phyloP scores from a whole-genome alignment of 2,888 invertebrate genomes.

The Spodoptera exigua region DNA sequence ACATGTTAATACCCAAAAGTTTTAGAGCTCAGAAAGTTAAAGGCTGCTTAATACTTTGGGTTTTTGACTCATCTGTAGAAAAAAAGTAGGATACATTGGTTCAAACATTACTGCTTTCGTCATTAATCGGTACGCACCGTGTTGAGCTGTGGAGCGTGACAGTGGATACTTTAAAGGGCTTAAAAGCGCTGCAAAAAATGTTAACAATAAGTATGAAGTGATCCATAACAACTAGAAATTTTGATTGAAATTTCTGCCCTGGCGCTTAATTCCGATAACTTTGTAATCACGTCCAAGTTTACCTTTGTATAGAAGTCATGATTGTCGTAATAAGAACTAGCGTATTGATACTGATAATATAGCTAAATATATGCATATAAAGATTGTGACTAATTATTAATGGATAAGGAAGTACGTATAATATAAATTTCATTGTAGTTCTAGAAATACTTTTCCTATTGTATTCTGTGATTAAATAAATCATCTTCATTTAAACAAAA shows the following conservation, averaged over 20 bases:
- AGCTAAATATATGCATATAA: too few relatives aligned
- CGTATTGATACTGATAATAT: too few relatives aligned
- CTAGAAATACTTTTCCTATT: neutral
- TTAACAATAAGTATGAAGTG: constrained; percentile 33
- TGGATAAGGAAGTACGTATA: too few relatives aligned
- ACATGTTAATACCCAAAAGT: too few relatives aligned
- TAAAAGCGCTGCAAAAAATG: constrained; percentile 38
- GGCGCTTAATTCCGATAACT: constrained; percentile 4
- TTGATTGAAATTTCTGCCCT: constrained; percentile 38
- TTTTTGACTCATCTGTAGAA: neutral
- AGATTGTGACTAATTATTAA: too few relatives aligned
- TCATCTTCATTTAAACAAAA: too few relatives aligned
- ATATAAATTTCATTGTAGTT: too few relatives aligned
- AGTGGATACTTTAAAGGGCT: constrained; percentile 38
- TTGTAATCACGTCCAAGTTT: constrained; percentile 17
- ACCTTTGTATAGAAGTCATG: neutral
- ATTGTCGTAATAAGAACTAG: neutral
- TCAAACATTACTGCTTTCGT: constrained; percentile 29
- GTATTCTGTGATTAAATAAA: too few relatives aligned
- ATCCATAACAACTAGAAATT: constrained; percentile 37
- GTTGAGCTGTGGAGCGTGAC: constrained; percentile 47
- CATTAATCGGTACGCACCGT: constrained; percentile 26
- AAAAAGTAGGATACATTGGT: constrained; percentile 20
- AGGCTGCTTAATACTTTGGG: too few relatives aligned
- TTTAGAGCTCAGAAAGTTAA: too few relatives aligned